A percentile compares a stretch with the other conserved stretches of the same genome.
phyloP scores from a whole-genome alignment of 2,888 invertebrate genomes.

The Sinotaia quadrata region DNA sequence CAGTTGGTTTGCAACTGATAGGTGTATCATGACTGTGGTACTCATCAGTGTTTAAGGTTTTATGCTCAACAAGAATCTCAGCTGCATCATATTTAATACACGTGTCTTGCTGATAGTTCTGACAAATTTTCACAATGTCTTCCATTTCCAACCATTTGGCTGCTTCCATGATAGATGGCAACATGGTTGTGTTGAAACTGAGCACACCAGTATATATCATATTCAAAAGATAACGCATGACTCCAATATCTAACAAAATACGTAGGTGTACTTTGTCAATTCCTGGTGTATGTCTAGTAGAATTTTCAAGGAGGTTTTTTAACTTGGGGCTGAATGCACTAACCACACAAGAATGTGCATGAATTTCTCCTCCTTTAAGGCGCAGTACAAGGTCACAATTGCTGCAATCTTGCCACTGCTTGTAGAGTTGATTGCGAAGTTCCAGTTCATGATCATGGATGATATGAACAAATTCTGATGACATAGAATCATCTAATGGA shows the following conservation, averaged over 20 bases:
- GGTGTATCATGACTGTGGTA: too few species aligned
- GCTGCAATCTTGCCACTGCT: constrained; percentile 35
- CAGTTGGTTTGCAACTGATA: too few species aligned
- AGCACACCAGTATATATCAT: constrained; percentile 35
- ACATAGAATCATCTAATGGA: background rate
- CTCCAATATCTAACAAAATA: background rate
- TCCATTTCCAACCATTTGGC: constrained; percentile 32
- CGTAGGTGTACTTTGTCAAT: background rate
- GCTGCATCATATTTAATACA: background rate
- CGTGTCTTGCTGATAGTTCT: constrained; percentile 19
- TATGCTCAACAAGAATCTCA: background rate
- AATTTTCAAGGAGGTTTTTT: constrained; percentile 7
- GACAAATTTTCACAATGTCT: constrained; percentile 27
- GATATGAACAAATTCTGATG: constrained; percentile 32
- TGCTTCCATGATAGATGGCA: constrained; percentile 26
- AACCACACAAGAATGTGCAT: constrained; percentile 38
- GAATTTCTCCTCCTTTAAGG: constrained; percentile 26
- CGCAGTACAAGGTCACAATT: constrained; percentile 35
- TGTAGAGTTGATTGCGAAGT: constrained; percentile 31
- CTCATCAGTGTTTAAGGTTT: too few species aligned
- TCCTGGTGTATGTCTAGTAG: background rate
- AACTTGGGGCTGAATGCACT: constrained; percentile 36
- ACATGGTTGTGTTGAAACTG: constrained; percentile 9
- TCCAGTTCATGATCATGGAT: constrained; percentile 30
- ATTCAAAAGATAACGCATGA: constrained; percentile 25